Conservation (phyloP, 2,113 vertebrate species). For the Geococcyx californianus region DNA sequence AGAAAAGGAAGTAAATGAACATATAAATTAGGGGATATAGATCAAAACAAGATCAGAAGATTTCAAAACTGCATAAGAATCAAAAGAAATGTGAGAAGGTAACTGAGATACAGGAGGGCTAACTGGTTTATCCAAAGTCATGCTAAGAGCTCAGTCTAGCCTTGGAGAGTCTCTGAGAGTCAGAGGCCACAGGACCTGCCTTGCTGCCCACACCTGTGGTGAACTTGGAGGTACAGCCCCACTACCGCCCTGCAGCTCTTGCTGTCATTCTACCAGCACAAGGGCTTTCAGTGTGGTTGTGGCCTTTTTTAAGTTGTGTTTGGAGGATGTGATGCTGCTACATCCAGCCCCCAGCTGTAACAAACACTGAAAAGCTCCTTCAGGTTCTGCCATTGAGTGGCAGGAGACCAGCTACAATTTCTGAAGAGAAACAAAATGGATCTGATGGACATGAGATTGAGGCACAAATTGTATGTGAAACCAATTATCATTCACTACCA, state of each 20-base stretch:
- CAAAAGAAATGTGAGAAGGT: background rate
- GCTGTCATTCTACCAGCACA: background rate
- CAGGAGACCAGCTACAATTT: background rate
- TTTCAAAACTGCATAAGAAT: background rate
- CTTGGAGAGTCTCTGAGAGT: background rate
- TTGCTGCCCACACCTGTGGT: rapidly evolving
- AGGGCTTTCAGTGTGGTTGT: background rate
- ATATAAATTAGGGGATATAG: background rate
- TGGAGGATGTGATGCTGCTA: background rate
- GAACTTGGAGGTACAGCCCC: background rate
- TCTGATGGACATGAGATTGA: background rate
- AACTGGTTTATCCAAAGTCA: background rate
- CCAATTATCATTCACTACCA: background rate
- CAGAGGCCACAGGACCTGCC: background rate
- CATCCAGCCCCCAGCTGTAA: background rate
- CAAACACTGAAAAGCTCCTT: background rate
- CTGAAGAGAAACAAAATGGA: background rate
- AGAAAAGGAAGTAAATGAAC: background rate
- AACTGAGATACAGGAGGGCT: background rate
- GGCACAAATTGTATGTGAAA: background rate
- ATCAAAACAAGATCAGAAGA: background rate
- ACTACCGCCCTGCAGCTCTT: background rate
- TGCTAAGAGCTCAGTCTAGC: background rate
- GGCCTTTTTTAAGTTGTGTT: background rate
- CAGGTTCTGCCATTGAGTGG: background rate